phyloP scores from a whole-genome alignment of 2,888 invertebrate genomes.

The Heteropelma amictum region DNA sequence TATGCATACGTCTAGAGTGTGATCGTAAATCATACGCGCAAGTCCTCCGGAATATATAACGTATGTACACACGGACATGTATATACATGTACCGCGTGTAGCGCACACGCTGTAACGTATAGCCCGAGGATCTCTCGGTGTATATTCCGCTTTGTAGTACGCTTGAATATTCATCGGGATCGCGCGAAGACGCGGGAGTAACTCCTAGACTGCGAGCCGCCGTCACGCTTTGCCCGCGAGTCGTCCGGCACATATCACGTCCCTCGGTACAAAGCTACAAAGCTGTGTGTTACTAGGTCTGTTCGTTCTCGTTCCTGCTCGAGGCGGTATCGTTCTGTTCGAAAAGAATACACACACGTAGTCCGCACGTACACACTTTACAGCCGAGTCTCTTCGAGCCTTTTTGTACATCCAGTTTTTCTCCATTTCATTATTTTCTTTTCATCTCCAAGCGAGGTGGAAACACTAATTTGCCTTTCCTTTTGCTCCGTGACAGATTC shows the following conservation, averaged over 20 bases:
- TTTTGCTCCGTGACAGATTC: not conserved
- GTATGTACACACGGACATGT: not conserved
- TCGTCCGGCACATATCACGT: conserved; percentile 24
- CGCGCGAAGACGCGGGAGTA: conserved; percentile 23
- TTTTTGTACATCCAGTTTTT: not conserved
- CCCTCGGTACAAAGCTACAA: conserved; percentile 1
- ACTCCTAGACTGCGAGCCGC: conserved; percentile 53
- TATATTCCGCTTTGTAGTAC: not conserved
- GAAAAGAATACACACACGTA: not conserved
- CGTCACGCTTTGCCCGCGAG: conserved; percentile 22
- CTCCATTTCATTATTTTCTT: not conserved
- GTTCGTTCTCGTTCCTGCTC: conserved; percentile 10
- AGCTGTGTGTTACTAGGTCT: conserved; percentile 11
- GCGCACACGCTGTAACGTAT: conserved; percentile 15
- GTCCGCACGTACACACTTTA: not conserved
- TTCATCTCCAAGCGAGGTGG: not conserved
- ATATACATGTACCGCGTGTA: not conserved
- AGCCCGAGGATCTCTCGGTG: conserved; percentile 34
- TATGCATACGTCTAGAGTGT: conserved; percentile 32
- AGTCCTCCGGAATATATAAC: not conserved
- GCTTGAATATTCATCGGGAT: conserved; percentile 52
- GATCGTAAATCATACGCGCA: conserved; percentile 45
- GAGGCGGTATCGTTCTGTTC: conserved; percentile 13
- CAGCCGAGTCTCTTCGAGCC: not conserved
- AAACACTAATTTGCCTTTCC: conserved; percentile 2